These are phyloP conservation scores for Pollenia angustigena DNA, from an alignment of 2,888 invertebrate genomes.

Conservation along the genomic window DNA sequence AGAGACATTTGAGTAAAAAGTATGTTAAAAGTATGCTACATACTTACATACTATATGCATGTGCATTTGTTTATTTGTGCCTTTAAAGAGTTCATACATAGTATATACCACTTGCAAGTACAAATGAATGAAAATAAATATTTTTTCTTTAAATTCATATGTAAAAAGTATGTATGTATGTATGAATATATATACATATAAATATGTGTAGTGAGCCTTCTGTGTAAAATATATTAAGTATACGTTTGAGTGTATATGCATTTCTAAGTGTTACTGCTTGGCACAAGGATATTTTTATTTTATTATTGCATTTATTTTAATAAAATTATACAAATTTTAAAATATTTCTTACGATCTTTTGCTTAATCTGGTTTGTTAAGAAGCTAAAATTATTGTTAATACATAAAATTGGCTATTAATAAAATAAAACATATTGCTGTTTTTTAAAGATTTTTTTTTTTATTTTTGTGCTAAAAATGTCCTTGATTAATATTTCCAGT, in stretches of 20 bases:
- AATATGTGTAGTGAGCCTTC: background rate
- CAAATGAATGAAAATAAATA: slow-evolving; percentile 58
- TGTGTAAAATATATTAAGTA: background rate
- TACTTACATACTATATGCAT: slow-evolving; percentile 1
- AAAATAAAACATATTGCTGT: slow-evolving; percentile 52
- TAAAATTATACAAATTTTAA: background rate
- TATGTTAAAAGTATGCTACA: slow-evolving; percentile 8
- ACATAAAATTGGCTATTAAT: slow-evolving; percentile 16
- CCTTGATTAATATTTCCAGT: slow-evolving; percentile 71
- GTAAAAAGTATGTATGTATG: background rate
- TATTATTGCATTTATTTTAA: slow-evolving; percentile 28
- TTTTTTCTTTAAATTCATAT: slow-evolving; percentile 18
- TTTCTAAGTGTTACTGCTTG: slow-evolving; percentile 57
- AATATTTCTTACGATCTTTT: slow-evolving; percentile 44
- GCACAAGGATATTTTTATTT: slow-evolving; percentile 53
- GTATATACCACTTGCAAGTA: slow-evolving; percentile 16
- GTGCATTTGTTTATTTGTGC: slow-evolving; percentile 5
- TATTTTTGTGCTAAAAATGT: slow-evolving; percentile 34
- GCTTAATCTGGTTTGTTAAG: slow-evolving; percentile 8
- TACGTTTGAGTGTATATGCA: slow-evolving; percentile 3
- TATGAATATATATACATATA: background rate
- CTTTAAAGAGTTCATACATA: background rate
- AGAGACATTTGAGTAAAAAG: background rate
- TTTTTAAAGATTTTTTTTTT: slow-evolving; percentile 10
- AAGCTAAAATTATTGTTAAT: slow-evolving; percentile 8